Conservation (phyloP, 2,113 vertebrate genomes). For the Vidua macroura region DNA sequence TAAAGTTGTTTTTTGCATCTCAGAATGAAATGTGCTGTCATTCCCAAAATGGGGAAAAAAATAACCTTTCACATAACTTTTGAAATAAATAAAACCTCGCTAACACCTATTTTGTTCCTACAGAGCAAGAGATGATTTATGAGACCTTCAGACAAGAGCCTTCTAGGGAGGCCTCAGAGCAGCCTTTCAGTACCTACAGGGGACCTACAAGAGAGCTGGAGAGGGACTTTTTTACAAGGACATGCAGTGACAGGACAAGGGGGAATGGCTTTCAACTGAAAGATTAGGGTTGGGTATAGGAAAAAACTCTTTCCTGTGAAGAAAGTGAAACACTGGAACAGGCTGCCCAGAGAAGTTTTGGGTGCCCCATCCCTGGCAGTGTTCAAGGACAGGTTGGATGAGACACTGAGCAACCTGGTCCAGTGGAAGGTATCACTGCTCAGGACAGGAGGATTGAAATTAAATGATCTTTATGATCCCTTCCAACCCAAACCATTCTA, state of each 20-base stretch:
- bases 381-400: not conserved
- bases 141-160: not conserved
- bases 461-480: not conserved
- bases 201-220: not conserved
- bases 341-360: not conserved
- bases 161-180: not conserved
- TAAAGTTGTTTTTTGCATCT: not conserved
- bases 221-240: not conserved
- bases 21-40: not conserved
- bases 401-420: not conserved
- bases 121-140: not conserved
- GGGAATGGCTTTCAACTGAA: not conserved
- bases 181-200: not conserved
- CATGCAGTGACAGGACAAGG: not conserved
- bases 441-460: not conserved
- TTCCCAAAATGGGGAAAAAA: not conserved
- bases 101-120: not conserved
- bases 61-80: not conserved
- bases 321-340: not conserved
- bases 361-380: not conserved
- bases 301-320: not conserved
- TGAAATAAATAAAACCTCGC: not conserved
- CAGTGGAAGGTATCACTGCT: not conserved
- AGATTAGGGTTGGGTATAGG: not conserved
- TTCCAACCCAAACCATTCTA: not conserved